Evolutionary conservation across 2,888 invertebrate genomes (phyloP).

Genomic region (Drosophila lacicola): DNA sequence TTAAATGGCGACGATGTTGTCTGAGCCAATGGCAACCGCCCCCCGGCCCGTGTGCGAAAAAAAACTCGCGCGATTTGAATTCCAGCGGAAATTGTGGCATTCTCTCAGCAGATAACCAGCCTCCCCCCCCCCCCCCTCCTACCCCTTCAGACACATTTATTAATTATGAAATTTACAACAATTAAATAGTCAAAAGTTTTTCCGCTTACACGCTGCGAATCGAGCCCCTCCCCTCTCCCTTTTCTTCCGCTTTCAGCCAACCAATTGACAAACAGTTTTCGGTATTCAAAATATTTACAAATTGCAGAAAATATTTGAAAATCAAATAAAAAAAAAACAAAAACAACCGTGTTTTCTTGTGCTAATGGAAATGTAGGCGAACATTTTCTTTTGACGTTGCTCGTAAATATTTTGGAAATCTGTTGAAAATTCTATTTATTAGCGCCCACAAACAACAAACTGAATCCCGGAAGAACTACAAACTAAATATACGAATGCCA

Average conservation of each 20-base stretch:
- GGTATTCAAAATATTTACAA: slow-evolving; percentile 10
- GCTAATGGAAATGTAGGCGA: slow-evolving; percentile 7
- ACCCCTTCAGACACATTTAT: background rate
- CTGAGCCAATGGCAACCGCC: slow-evolving; percentile 8
- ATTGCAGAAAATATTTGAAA: slow-evolving; percentile 15
- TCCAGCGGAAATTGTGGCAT: slow-evolving; percentile 37
- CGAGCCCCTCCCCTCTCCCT: background rate
- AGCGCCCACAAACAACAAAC: background rate
- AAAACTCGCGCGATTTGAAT: slow-evolving; percentile 22
- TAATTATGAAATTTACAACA: slow-evolving; percentile 32
- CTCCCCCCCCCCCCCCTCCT: background rate
- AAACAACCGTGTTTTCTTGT: background rate
- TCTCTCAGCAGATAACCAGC: no score
- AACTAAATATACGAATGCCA: slow-evolving; percentile 9
- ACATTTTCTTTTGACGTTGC: slow-evolving; percentile 30
- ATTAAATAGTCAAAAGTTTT: slow-evolving; percentile 23
- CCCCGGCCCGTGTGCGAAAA: background rate
- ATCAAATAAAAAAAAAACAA: background rate
- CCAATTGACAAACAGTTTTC: slow-evolving; percentile 27
- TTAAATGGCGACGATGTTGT: slow-evolving; percentile 52
- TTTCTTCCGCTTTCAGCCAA: background rate
- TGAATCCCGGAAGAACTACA: slow-evolving; percentile 31
- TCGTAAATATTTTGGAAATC: slow-evolving; percentile 47
- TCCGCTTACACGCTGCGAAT: background rate
- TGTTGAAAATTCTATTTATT: slow-evolving; percentile 29